phyloP scores from a whole-genome alignment of 1,140 invertebrate genomes.

The Teleogryllus occipitalis region DNA sequence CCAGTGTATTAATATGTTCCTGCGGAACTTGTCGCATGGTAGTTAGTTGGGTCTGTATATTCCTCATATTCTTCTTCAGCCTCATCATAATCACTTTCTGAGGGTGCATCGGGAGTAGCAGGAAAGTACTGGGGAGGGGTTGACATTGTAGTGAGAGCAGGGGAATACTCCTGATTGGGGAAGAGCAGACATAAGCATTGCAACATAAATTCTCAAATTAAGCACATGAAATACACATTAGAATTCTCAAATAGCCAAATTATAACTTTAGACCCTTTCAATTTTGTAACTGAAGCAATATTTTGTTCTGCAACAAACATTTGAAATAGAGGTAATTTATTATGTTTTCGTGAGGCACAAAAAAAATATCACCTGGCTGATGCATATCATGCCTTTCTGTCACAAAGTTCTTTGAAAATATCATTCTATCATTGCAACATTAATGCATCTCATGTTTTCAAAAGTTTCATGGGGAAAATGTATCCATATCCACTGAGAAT shows the following conservation, averaged over 20 bases:
- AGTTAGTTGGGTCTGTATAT: constrained; percentile 22
- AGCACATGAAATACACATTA: neutral
- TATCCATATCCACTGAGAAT: too few relatives aligned
- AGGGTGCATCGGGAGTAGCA: constrained; percentile 19
- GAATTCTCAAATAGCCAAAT: neutral
- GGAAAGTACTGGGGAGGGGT: constrained; percentile 19
- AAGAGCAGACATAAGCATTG: constrained; percentile 15
- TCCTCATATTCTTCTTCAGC: constrained; percentile 22
- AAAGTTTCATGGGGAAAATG: too few relatives aligned
- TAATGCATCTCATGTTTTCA: too few relatives aligned
- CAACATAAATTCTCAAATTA: neutral
- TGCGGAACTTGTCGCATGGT: constrained; percentile 21
- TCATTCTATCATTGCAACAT: too few relatives aligned
- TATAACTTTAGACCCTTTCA: neutral
- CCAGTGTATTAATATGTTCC: constrained; percentile 13
- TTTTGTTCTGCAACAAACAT: neutral
- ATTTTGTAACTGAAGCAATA: neutral
- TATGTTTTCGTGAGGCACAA: neutral
- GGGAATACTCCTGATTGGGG: constrained; percentile 19
- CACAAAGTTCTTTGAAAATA: too few relatives aligned
- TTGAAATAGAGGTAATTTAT: neutral
- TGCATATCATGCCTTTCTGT: too few relatives aligned
- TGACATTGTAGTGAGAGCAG: constrained; percentile 21
- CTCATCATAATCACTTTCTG: constrained; percentile 21
- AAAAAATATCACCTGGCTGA: neutral